phyloP scores from a whole-genome alignment of 2,797 vertebrate species.

The Myripristis murdjan region DNA sequence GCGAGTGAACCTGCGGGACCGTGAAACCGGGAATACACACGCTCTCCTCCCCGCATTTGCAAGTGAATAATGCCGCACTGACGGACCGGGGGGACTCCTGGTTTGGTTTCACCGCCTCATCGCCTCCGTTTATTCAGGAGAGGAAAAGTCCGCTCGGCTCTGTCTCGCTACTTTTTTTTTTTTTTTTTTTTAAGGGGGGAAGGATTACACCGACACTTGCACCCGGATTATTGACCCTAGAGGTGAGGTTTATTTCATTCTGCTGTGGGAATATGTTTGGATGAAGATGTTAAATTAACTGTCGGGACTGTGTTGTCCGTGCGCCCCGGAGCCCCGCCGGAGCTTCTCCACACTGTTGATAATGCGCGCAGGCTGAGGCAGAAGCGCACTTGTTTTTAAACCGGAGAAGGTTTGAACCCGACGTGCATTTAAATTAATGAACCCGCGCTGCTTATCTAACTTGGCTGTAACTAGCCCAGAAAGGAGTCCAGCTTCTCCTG shows the following conservation, averaged over 20 bases:
- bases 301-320: background rate
- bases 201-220: background rate
- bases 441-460: too few species aligned
- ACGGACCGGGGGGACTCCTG: background rate
- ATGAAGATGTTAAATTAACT: too few species aligned
- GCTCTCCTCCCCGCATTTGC: background rate
- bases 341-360: background rate
- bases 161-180: background rate
- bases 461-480: too few species aligned
- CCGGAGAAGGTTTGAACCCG: too few species aligned
- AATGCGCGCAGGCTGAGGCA: too few species aligned
- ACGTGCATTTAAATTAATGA: too few species aligned
- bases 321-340: too few species aligned
- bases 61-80: constrained; percentile 7
- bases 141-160: background rate
- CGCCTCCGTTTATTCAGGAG: background rate
- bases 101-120: background rate
- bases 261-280: too few species aligned
- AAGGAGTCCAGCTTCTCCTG: too few species aligned
- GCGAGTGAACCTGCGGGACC: background rate
- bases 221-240: background rate
- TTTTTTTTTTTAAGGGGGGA: too few species aligned
- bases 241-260: constrained; percentile 1
- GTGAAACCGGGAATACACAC: background rate
- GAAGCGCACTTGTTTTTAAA: too few species aligned